Evolutionary conservation across 2,113 vertebrate species (phyloP), one percentile per base, ranked within the genome.

Genomic region (Saccopteryx leptura): DNA sequence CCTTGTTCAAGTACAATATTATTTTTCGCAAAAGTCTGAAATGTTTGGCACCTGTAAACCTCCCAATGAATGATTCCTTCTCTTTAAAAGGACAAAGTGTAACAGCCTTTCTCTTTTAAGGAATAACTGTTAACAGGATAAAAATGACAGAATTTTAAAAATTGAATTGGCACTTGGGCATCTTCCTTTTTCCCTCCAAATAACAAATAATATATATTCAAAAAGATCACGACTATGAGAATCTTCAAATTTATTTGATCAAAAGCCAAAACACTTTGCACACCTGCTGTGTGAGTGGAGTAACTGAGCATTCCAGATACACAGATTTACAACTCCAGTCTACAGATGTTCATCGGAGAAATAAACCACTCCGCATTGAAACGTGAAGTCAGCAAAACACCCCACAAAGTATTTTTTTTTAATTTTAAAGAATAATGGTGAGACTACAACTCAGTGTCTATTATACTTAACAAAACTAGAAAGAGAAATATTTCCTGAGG

Each of bases 301-400:
- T 54, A 50, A 90, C 65, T 33, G 39, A 81, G 74, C 26, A 91
- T 78, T 9, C 48, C 76, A 76, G 71, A 74, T 76, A 81, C n/a
- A 54, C 28, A 94, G 85, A 95, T 93, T 93, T 93, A 96, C 2
- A 76, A 54, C 31, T 93, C 52, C 56, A 28, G 11, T 52, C 90
- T 85, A 78, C 88, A 96, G 85, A 79, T 93, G 72, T 85, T 75
- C 50, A 50, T 4, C 68, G 8, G 66, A 93, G 63, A 90, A 79
- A 94, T 33, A 91, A 95, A 93, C 50, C n/a, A 50, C 39, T 94
- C 80, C 96, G 88, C 28, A 81, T 31, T 92, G 72, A 95, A 93
- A 88, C 79, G 72, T 88, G 94, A 96, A 88, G 72, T 92, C 90
- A 96, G 61, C 26, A 82, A 28, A 93, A 81, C 52, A 91, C 31